Evolutionary conservation across 92 coral and sea anemone species (phyloP), one percentile per base, ranked within the genome.

Genomic region (Palythoa grandis): DNA sequence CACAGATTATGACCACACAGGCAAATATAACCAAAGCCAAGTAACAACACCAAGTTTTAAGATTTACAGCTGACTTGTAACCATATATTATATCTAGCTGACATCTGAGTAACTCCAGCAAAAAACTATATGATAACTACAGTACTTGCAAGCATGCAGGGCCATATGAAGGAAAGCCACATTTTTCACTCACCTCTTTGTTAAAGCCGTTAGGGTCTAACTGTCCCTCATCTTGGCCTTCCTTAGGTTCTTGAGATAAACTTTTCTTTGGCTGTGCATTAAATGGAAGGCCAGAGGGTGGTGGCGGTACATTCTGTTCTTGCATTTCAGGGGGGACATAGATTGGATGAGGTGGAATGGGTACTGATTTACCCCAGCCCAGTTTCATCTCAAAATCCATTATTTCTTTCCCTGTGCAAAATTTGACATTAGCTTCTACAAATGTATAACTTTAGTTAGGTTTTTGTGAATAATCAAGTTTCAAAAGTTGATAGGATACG

Each of bases 271-370:
- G 69, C 11, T 63, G 69, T 5, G 24, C 69, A 63, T 63, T 63
- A 63, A 63, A 63, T 17, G 99, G 99, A 74, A 95, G 83, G 69
- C 99, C 99, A 65, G 99, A 97, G 58, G 95, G 98, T 29, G 99
- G 99, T 11, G 99, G 99, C 15, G 99, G 99, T 16, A 94, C 92
- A 82, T 87, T 93, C 76, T 92, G 97, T 82, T 97, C 99, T 70
- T 94, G 97, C 98, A 94, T 94, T 85, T 97, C 99, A 78, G 99
- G 99, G 87, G 99, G 98, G 86, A 97, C 93, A 75, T 97, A 97
- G 54, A 97, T 97, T 20, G 99, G 99, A 74, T 97, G 99, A 11
- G 99, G 99, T 24, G 99, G 99, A 76, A 97, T 90, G 23, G 99
- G 99, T 23, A 97, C 99, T 48, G 98, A 91, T 89, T 96, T 96